Percentiles rank a stretch among this genome's conserved stretches.
Evolutionary conservation across 2,888 invertebrate species (phyloP).

Genomic region (Nomada lathburiana): DNA sequence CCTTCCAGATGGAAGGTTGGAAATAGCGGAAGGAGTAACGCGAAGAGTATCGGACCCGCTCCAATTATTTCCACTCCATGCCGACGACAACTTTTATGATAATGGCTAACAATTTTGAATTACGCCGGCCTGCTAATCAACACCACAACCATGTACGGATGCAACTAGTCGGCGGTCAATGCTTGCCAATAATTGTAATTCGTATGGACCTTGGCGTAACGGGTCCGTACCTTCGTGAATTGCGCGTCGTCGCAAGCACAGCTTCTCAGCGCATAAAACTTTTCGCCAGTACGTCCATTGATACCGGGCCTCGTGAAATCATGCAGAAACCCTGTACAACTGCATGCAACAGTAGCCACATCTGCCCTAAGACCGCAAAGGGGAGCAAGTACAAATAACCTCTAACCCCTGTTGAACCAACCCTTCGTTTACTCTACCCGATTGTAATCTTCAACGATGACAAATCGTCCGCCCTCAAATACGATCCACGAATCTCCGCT

Average conservation of each 20-base stretch:
- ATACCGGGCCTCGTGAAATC: conserved; percentile 23
- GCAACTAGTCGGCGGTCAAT: not conserved
- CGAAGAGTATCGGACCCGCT: too few relatives aligned
- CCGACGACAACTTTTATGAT: not conserved
- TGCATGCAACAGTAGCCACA: conserved; percentile 31
- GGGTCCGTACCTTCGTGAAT: not conserved
- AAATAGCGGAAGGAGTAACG: too few relatives aligned
- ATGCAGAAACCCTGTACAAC: conserved; percentile 27
- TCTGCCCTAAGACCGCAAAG: conserved; percentile 41
- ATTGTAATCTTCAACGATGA: conserved; percentile 39
- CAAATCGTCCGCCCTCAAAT: conserved; percentile 18
- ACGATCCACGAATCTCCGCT: not conserved
- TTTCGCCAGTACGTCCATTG: conserved; percentile 11
- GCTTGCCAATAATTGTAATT: not conserved
- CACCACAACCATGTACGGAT: not conserved
- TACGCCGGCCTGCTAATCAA: not conserved
- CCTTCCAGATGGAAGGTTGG: too few relatives aligned
- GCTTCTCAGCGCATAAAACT: not conserved
- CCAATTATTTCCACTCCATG: not conserved
- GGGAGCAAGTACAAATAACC: conserved; percentile 43
- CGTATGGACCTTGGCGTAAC: not conserved
- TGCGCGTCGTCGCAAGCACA: not conserved
- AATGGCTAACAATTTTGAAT: not conserved
- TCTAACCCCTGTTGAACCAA: conserved; percentile 19
- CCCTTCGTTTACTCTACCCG: conserved; percentile 45